Evolutionary conservation across 1,140 invertebrate species (phyloP), one percentile per base, ranked within the genome.

Genomic region (Pomphorhynchus laevis): DNA sequence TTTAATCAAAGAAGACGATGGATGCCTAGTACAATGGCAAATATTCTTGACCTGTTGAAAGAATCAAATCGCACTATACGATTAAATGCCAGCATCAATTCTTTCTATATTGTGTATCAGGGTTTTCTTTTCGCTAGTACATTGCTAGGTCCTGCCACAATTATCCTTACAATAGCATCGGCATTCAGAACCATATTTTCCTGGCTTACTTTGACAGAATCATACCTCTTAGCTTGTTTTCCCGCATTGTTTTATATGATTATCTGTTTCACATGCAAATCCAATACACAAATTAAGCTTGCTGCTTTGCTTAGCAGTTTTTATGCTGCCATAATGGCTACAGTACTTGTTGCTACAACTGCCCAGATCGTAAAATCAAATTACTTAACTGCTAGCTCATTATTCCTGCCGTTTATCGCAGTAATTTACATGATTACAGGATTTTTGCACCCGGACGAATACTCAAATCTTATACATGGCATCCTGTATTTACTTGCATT

Each of bases 1-100:
- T 57, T 54, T 47, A 55, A 56, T 44, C 66, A 67, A 49, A 48
- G 65, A 5, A 50, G 67, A 38, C 52, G 67, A 5, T 68, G 67
- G 67, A 64, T 67, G 37, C 66, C 67, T 1, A 67, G 65, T 5
- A 68, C 67, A 5, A 57, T 68, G 49, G 67, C 67, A 34, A 69
- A 69, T 50, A 66, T 68, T 44, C 55, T 68, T 48, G 67, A 69
- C 48, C 49, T 68, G 8, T 48, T 68, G 1, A 46, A 52, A 5
- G 62, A 64, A 44, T 62, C 58, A 43, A 54, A 55, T 44, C 52
- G 52, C 40, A 64, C 63, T 3, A 54, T 65, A 3, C 48, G 51
- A 37, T 53, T 62, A 16, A 68, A 68, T 47, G 56, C 63, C 32
- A 62, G 64, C 45, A 65, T 68, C 39, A 65, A 63, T 1, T 53